Base-by-base conservation (phyloP, 1,140 invertebrate species). In the Drosophila lini region DNA sequence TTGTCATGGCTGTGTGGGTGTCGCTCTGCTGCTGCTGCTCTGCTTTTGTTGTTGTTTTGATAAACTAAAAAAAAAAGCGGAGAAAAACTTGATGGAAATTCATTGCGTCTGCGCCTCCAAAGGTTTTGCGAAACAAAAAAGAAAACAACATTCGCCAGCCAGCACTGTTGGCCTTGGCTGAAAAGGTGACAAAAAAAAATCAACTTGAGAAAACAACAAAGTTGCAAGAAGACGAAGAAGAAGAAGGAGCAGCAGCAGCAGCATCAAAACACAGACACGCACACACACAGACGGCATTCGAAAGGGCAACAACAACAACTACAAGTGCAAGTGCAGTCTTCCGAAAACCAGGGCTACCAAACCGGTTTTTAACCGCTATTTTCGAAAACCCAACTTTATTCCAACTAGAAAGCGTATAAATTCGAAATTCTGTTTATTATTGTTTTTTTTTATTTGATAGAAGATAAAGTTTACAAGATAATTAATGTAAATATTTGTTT, bases 101-200 rank as follows among this genome's bases (percentile, higher is more conserved):
- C 80, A 84, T 80, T 71, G 80, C 80, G 78, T 75, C 80, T 84
- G 84, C 68, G 74, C 68, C 69, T 78, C 34, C 50, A 80, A 47
- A 41, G 41, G 16, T 42, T 53, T 57, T 58, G 50, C 28, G 13
- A n/a, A 47, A 22, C 5, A 11, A 10, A 45, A 22, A 13, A 3
- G 6, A 44, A 22, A 41, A 62, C 28, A 73, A 74, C 42, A 47
- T 45, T 40, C 58, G 5, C 10, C 44, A 45, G 44, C 19, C 44
- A 69, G 57, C 64, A 70, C 52, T 59, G 48, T 84, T 84, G 69
- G 80, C 84, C 84, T 89, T 89, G 84, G 69, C 62, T 69, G 28
- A 59, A 80, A 73, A 68, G 47, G 42, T 15, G 38, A 59, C 50
- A 63, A 65, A 13, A 52, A 52, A 57, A 62, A 32, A 32, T 19